Evolutionary conservation across 64 coral and sea anemone genomes (phyloP).

Genomic region (Cladopsammia gracilis): DNA sequence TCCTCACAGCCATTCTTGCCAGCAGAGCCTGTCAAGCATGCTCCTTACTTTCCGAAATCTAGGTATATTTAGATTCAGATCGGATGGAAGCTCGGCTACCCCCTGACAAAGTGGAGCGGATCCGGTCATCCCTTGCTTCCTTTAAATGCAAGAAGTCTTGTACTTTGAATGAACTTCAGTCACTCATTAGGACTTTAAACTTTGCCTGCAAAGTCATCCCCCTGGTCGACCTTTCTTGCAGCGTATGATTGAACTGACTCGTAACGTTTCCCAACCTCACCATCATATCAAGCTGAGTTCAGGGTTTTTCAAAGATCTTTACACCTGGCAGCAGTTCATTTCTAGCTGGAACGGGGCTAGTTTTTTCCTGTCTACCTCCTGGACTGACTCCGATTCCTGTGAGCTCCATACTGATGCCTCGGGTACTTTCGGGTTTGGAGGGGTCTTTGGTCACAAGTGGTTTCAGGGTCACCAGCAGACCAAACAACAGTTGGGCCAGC

Average conservation of each 20-base stretch:
- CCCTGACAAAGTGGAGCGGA: conserved; percentile 8
- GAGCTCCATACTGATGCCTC: no score
- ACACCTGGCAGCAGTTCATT: conserved; percentile 27
- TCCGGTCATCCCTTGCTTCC: neutral
- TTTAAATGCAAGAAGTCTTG: neutral
- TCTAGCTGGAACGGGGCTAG: neutral
- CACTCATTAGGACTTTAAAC: neutral
- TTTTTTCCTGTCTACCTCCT: no score
- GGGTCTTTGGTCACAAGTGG: no score
- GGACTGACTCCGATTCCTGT: no score
- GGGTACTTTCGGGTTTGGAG: no score
- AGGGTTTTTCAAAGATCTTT: conserved; percentile 31
- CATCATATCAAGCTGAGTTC: conserved; percentile 8
- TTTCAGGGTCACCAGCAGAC: no score
- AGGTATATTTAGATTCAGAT: conserved; percentile 14
- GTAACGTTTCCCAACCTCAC: neutral
- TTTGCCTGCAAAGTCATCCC: conserved; percentile 37
- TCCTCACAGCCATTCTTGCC: no score
- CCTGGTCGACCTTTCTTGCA: conserved; percentile 33
- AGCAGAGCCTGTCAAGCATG: no score
- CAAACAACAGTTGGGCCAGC: no score
- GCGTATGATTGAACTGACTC: conserved; percentile 9
- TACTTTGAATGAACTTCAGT: conserved; percentile 15
- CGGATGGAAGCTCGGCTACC: conserved; percentile 26
- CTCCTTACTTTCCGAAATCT: no score